Evolutionary conservation across 2,113 vertebrate genomes (phyloP), one percentile per base, ranked within the genome.

Genomic region (Periophthalmodon schlosseri): DNA sequence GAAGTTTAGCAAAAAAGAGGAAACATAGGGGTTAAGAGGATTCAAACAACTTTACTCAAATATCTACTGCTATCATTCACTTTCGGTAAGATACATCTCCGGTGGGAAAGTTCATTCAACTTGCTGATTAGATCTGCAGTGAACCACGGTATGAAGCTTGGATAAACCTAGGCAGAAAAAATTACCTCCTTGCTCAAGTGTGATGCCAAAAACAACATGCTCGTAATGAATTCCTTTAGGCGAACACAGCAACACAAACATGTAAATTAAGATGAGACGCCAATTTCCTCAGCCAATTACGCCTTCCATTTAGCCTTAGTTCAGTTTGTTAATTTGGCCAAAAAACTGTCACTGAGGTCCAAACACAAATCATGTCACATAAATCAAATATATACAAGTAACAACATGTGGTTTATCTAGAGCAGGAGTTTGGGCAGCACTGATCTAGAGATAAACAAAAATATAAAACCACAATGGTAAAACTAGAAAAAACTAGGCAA

Each of bases 241-340:
- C 83, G 18, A 79, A 83, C 81, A 58, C 73, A 77, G 74, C 83
- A 83, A 81, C 58, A 78, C 76, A 87, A 87, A 91, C 77, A 84
- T 83, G 75, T 76, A 82, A 81, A 85, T 85, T 89, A 81, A 79
- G 82, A 87, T 80, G 76, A 77, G 84, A 84, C 68, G 77, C 72
- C 72, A 84, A 87, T 90, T 91, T 89, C 83, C 88, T 82, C 82
- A 81, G 80, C 73, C 82, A 79, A 82, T 88, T 81, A 90, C 5
- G 63, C 74, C 72, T 87, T 83, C 86, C 72, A 80, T 75, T 86
- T 75, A 46, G 70, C 75, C 82, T 84, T 56, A 75, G 76, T 76
- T 47, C 69, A 72, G 69, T 76, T 81, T 77, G 58, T 74, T 78
- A 56, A 6, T 7, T 68, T 75, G 72, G 80, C 87, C 58, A 81